phyloP scores from a whole-genome alignment of 2,797 vertebrate species.

The Thaleichthys pacificus region DNA sequence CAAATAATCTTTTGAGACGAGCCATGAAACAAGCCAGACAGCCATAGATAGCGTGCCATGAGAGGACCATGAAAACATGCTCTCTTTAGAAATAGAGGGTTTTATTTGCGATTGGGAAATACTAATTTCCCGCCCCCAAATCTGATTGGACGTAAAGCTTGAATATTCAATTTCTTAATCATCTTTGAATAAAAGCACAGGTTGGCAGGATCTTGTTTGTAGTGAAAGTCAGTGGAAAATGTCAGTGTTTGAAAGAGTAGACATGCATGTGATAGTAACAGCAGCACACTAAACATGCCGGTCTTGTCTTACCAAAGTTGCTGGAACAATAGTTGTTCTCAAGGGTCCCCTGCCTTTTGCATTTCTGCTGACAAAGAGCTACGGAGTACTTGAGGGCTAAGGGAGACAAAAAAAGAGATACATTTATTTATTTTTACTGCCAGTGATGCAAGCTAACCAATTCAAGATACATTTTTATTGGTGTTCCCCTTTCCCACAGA shows the following conservation, averaged over 20 bases:
- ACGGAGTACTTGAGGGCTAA: slow-evolving; percentile 89
- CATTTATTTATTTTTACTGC: slow-evolving; percentile 35
- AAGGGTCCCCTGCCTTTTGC: slow-evolving; percentile 85
- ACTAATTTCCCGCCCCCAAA: background rate
- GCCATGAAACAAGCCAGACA: slow-evolving; percentile 47
- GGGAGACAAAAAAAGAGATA: slow-evolving; percentile 33
- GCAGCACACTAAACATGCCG: background rate
- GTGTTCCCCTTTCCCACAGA: background rate
- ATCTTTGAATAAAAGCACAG: background rate
- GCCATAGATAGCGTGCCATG: slow-evolving; percentile 42
- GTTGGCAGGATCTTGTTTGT: background rate
- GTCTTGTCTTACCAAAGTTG: slow-evolving; percentile 87
- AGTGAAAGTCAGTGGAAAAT: background rate
- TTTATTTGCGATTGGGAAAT: slow-evolving; percentile 17
- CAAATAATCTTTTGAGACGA: slow-evolving; percentile 69
- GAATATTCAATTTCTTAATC: background rate
- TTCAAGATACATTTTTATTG: background rate
- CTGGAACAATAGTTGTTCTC: slow-evolving; percentile 95
- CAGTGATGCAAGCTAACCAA: slow-evolving; percentile 18
- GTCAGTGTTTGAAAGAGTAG: background rate
- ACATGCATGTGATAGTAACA: background rate
- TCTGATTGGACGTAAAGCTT: background rate
- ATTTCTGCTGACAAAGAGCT: slow-evolving; percentile 91
- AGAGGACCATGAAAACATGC: slow-evolving; percentile 51
- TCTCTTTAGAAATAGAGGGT: background rate